Evolutionary conservation across 2,113 vertebrate species (phyloP).

Genomic region (Thermophis baileyi): DNA sequence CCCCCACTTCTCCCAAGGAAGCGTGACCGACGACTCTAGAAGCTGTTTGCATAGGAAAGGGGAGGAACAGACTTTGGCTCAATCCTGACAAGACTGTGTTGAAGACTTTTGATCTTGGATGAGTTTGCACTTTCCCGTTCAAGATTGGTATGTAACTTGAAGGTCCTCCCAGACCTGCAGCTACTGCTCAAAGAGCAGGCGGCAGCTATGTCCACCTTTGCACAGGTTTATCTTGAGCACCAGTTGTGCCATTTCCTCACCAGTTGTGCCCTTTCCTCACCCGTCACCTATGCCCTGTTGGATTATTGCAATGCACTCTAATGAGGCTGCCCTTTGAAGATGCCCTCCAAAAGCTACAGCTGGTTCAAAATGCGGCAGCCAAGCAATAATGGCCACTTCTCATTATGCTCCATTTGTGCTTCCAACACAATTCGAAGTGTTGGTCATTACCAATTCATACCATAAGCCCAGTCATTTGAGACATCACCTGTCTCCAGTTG

Average conservation of each 20-base stretch:
- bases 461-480: neutral
- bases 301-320: neutral
- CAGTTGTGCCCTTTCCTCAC: neutral
- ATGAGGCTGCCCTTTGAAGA: neutral
- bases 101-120: neutral
- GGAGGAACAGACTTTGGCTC: neutral
- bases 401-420: neutral
- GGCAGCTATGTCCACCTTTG: neutral
- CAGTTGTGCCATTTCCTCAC: neutral
- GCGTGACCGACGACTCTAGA: too few relatives aligned
- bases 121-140: neutral
- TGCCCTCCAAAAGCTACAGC: neutral
- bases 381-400: neutral
- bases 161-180: neutral
- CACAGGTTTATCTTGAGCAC: neutral
- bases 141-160: neutral
- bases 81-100: neutral
- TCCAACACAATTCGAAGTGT: neutral
- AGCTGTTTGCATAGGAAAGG: neutral
- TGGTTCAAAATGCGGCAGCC: neutral
- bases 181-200: neutral
- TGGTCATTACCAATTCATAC: neutral
- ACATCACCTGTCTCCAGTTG: neutral
- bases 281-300: neutral
- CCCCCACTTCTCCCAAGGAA: too few relatives aligned